A percentile compares a stretch with the other conserved stretches of the same genome.
Conservation (phyloP, 2,797 vertebrate genomes). For the Lagorchestes hirsutus region DNA sequence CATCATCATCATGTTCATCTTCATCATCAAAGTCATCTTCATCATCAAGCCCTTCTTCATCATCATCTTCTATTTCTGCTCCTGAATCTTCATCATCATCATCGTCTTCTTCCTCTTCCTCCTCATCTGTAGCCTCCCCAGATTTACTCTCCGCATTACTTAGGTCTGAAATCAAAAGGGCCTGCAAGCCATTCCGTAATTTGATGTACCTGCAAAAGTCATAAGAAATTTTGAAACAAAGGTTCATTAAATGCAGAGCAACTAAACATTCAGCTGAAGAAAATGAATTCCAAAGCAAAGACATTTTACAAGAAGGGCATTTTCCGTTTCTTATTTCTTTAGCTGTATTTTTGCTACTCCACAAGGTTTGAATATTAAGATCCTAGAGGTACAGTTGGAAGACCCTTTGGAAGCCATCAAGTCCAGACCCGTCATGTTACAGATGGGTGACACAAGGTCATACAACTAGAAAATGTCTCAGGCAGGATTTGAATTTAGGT, state of each 20-base stretch:
- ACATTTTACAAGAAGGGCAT: background rate
- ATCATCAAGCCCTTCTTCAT: slow-evolving; percentile 88
- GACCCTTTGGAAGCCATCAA: background rate
- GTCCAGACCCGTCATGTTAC: background rate
- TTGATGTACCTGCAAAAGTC: slow-evolving; percentile 90
- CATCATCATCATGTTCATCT: slow-evolving; percentile 87
- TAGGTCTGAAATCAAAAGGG: slow-evolving; percentile 95
- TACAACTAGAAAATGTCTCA: background rate
- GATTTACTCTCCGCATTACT: slow-evolving; percentile 84
- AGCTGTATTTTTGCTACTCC: background rate
- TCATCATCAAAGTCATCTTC: slow-evolving; percentile 88
- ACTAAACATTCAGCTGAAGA: background rate
- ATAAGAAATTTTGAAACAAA: slow-evolving; percentile 53
- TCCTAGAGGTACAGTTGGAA: background rate
- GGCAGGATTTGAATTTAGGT: background rate
- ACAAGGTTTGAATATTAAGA: background rate
- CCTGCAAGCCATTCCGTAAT: slow-evolving; percentile 93
- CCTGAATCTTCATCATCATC: slow-evolving; percentile 88
- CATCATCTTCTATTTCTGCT: slow-evolving; percentile 89
- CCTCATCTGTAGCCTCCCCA: slow-evolving; percentile 82
- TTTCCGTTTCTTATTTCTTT: background rate
- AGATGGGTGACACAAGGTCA: background rate
- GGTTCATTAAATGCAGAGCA: slow-evolving; percentile 32
- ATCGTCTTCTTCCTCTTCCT: slow-evolving; percentile 83
- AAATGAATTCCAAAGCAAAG: background rate